Evolutionary conservation across 2,888 invertebrate genomes (phyloP).

Genomic region (Micoletzkya japonica): DNA sequence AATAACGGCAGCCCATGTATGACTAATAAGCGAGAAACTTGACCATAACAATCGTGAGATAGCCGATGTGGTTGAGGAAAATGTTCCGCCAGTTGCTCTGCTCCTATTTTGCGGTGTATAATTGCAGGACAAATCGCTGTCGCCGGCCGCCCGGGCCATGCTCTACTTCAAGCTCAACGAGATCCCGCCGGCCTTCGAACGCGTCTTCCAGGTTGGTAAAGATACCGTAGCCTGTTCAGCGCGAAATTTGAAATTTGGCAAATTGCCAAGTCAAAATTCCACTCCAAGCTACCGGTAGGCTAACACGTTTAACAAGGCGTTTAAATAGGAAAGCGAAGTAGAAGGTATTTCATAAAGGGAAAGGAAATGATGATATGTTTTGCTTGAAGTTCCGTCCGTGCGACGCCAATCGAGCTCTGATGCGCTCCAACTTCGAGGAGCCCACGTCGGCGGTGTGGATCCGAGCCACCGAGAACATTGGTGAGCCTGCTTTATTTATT

Average conservation of each 20-base stretch:
- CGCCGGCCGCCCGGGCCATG: constrained; percentile 33
- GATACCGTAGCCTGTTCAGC: no score
- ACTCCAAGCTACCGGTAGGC: no score
- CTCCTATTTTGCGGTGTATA: background rate
- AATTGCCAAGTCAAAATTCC: no score
- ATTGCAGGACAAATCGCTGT: constrained; percentile 15
- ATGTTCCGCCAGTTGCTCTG: no score
- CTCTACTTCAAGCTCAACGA: constrained; percentile 43
- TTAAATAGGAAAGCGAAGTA: no score
- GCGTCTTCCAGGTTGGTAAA: constrained; percentile 47
- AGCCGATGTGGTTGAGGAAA: no score
- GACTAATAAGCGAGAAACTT: background rate
- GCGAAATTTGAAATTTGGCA: no score
- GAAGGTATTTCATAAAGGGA: no score
- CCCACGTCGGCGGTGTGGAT: constrained; percentile 45
- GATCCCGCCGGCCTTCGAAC: constrained; percentile 46
- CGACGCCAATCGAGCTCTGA: constrained; percentile 40
- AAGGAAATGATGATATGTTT: background rate
- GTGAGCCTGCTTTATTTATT: constrained; percentile 9
- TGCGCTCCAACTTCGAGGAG: constrained; percentile 34
- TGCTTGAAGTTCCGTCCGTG: constrained; percentile 44
- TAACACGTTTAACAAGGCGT: no score
- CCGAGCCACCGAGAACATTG: constrained; percentile 46
- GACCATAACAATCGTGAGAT: background rate
- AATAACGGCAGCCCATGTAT: background rate